Evolutionary conservation across 2,113 vertebrate species (phyloP).

Genomic region (Edolisoma coerulescens): DNA sequence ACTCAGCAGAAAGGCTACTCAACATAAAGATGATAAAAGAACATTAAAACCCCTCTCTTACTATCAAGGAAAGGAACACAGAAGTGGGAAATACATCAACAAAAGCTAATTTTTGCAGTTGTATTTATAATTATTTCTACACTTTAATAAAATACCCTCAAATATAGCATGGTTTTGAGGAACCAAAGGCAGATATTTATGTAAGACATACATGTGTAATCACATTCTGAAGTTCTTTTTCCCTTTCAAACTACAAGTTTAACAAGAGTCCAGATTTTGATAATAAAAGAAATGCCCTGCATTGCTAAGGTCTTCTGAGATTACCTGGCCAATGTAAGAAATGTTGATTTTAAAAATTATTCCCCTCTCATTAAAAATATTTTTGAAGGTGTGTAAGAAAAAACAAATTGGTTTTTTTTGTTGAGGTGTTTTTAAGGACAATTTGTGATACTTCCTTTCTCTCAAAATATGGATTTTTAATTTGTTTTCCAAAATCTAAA

Average conservation of each 20-base stretch:
- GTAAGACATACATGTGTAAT: neutral
- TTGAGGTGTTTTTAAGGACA: neutral
- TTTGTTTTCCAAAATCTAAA: neutral
- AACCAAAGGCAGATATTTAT: neutral
- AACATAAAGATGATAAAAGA: neutral
- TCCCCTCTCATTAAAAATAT: neutral
- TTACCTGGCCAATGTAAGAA: neutral
- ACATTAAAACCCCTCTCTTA: neutral
- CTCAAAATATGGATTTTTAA: neutral
- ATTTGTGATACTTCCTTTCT: neutral
- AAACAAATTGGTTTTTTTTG: accelerated
- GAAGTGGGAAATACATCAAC: neutral
- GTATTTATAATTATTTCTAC: too few species aligned
- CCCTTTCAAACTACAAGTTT: neutral
- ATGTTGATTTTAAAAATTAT: neutral
- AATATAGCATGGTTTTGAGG: neutral
- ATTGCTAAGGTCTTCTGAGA: neutral
- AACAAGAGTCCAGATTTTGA: neutral
- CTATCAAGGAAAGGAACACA: neutral
- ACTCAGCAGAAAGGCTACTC: neutral
- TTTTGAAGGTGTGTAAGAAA: neutral
- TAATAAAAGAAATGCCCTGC: neutral
- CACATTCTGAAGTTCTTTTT: neutral
- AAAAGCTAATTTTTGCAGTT: neutral
- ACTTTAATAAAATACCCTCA: neutral